Evolutionary conservation across 2,888 invertebrate species (phyloP), one percentile per base, ranked within the genome.

Genomic region (Proisotoma minuta): DNA sequence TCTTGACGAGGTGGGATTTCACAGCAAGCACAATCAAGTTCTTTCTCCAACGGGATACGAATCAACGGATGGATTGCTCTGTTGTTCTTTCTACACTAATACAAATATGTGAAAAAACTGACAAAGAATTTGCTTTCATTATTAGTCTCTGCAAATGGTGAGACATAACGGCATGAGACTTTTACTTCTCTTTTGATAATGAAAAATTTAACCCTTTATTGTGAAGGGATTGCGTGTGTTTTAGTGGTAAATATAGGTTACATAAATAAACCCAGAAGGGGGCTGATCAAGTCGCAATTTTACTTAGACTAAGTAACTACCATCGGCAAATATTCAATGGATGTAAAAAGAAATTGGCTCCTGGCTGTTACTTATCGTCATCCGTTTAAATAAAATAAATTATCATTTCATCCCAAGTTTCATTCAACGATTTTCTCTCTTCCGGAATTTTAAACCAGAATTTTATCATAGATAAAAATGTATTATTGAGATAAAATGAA

Each of bases 221-320:
- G 66, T 65, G 62, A 40, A 65, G 27, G 49, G 61, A 69, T 69
- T 69, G 71, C 69, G 71, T 71, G 71, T 68, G 69, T 65, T 69
- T 60, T 27, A 65, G 63, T 60, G 64, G 71, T 69, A 71, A 71
- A 71, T 71, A 71, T 71, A 71, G 71, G 71, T 71, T 71, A 69
- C 66, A 63, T 61, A 65, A 69, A 71, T 71, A 63, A 57, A 57
- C 40, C 62, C 62, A 52, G 47, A 51, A 29, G 56, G 60, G 61
- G 51, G 57, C 50, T 49, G 56, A 57, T 56, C 43, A n/a, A 15
- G 20, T 43, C 43, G 20, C 4, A 43, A 12, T 43, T 43, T n/a
- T 20, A 43, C 20, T 43, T 20, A 43, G 43, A 43, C 43, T 20
- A 43, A 18, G 43, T 20, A 43, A 43, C 43, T 43, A n/a, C n/a